Evolutionary conservation across 2,113 vertebrate species (phyloP).

Genomic region (Apus apus): DNA sequence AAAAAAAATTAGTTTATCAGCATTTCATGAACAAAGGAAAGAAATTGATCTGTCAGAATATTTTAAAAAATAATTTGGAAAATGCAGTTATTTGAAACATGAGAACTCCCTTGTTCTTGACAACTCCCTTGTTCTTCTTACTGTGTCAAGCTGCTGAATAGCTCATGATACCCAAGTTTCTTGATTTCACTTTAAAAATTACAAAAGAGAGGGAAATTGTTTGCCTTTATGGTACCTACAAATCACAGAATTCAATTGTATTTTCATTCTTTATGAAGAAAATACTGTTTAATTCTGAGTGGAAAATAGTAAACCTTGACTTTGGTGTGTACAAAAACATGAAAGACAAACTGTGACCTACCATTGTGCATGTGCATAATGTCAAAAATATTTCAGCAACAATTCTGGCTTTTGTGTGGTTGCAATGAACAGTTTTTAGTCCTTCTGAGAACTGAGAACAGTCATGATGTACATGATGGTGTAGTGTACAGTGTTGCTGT

Average conservation of each 20-base stretch:
- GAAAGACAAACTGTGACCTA: background rate
- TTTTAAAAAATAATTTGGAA: background rate
- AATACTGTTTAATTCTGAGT: background rate
- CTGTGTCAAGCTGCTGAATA: background rate
- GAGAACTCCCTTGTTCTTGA: too few relatives aligned
- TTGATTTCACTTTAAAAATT: background rate
- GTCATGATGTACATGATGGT: background rate
- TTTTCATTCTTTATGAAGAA: background rate
- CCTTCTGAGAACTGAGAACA: background rate
- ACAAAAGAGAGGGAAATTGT: background rate
- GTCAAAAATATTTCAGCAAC: background rate
- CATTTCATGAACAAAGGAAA: background rate
- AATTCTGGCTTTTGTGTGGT: background rate
- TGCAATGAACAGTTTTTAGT: background rate
- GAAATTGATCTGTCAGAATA: background rate
- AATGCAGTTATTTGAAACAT: background rate
- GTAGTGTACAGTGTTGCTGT: background rate
- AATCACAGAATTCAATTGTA: background rate
- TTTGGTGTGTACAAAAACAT: background rate
- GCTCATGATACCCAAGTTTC: background rate
- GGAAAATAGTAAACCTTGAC: background rate
- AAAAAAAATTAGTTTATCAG: background rate
- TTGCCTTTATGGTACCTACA: background rate
- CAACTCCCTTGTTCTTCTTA: background rate
- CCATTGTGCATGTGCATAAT: background rate